phyloP scores from a whole-genome alignment of 2,888 invertebrate genomes.

The Ormyrus rosae region DNA sequence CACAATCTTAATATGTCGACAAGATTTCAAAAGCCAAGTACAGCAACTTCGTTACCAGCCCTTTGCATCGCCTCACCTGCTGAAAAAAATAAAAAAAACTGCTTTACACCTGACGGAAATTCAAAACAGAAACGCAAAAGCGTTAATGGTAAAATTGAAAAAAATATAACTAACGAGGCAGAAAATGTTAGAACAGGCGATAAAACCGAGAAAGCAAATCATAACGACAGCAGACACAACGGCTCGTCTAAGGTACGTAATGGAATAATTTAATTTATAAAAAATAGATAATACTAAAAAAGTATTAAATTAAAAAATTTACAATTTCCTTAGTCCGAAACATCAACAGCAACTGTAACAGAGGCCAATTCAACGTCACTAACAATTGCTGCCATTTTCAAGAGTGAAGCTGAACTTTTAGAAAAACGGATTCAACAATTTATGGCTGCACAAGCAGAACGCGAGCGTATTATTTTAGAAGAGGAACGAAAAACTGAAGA shows the following conservation, averaged over 20 bases:
- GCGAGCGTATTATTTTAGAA: conserved; percentile 73
- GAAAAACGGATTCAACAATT: conserved; percentile 74
- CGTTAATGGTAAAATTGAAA: conserved; percentile 64
- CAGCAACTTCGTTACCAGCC: conserved; percentile 88
- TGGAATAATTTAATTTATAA: no score
- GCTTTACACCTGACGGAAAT: conserved; percentile 65
- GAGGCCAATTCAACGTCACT: conserved; percentile 71
- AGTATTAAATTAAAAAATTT: no score
- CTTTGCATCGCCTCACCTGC: conserved; percentile 75
- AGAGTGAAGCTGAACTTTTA: conserved; percentile 72
- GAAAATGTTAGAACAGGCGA: conserved; percentile 62
- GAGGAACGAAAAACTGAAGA: conserved; percentile 78
- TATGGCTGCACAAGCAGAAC: conserved; percentile 74
- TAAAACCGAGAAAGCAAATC: conserved; percentile 62
- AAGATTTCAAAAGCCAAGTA: conserved; percentile 88
- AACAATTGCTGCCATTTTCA: conserved; percentile 73
- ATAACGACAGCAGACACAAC: conserved; percentile 74
- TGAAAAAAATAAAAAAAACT: conserved; percentile 66
- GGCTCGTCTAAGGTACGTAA: conserved; percentile 51
- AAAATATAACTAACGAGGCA: conserved; percentile 64
- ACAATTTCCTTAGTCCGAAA: background rate
- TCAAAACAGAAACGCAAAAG: conserved; percentile 62
- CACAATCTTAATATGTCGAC: conserved; percentile 80
- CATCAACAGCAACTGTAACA: conserved; percentile 54
- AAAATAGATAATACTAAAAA: no score